Evolutionary conservation across 2,888 invertebrate genomes (phyloP).

Genomic region (Caenorhabditis sp.): DNA sequence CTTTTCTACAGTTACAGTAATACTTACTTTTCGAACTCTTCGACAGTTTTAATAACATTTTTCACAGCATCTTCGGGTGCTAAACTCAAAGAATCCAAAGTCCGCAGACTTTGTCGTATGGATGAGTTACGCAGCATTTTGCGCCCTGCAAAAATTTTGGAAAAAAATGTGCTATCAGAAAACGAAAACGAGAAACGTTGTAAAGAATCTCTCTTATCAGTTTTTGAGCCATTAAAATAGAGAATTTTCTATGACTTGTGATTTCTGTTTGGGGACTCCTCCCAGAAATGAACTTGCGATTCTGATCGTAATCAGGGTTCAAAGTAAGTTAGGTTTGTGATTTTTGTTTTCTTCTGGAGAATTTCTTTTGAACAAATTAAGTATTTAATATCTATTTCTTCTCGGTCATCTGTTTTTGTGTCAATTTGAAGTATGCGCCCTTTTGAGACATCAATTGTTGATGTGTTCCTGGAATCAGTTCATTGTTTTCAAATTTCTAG

Average conservation of each 20-base stretch:
- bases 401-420: conserved; percentile 50
- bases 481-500: not conserved
- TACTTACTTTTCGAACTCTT: conserved; percentile 32
- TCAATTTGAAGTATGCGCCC: no score
- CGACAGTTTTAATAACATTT: conserved; percentile 32
- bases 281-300: no score
- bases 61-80: conserved; percentile 35
- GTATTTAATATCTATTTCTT: conserved; percentile 26
- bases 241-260: no score
- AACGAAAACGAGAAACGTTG: not conserved
- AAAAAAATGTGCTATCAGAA: not conserved
- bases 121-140: conserved; percentile 32
- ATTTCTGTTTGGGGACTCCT: no score
- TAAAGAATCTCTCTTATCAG: not conserved
- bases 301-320: no score
- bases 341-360: no score
- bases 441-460: conserved; percentile 32
- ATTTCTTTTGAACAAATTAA: no score
- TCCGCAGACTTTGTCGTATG: conserved; percentile 34
- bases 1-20: no score
- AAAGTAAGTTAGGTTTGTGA: no score
- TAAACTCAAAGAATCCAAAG: conserved; percentile 39
- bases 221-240: no score
- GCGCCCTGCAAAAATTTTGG: not conserved
- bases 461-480: conserved; percentile 64